Evolutionary conservation across 2,113 vertebrate species (phyloP).

Genomic region (Hemichromis elongatus): DNA sequence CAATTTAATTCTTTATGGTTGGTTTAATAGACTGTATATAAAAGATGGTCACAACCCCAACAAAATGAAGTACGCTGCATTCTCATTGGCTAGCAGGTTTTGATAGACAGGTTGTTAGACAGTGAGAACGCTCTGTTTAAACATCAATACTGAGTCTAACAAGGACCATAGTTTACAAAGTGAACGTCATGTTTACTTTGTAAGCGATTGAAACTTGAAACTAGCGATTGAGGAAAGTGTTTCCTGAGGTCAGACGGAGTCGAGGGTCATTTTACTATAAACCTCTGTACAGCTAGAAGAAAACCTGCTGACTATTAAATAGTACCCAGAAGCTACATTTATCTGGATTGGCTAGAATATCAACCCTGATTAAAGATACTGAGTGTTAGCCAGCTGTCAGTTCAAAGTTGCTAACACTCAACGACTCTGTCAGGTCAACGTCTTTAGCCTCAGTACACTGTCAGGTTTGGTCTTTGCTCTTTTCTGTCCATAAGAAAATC

Average conservation of each 20-base stretch:
- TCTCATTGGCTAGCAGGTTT: not conserved
- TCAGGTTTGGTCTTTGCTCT: rapidly evolving
- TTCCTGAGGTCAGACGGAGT: not conserved
- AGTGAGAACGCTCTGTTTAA: not conserved
- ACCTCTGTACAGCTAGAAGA: not conserved
- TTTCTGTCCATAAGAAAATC: not conserved
- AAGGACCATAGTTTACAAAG: too few relatives aligned
- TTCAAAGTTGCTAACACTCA: not conserved
- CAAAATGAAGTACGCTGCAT: not conserved
- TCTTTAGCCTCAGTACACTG: too few relatives aligned
- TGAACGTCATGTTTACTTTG: not conserved
- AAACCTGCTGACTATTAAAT: not conserved
- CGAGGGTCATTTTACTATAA: not conserved
- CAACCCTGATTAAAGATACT: not conserved
- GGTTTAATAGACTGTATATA: not conserved
- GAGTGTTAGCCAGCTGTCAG: not conserved
- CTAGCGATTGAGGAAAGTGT: not conserved
- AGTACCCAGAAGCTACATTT: not conserved
- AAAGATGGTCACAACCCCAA: not conserved
- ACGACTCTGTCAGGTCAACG: not conserved
- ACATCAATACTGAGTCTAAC: not conserved
- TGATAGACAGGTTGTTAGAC: not conserved
- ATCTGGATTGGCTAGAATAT: not conserved
- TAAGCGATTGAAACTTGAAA: not conserved
- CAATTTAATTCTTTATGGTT: not conserved